phyloP scores from a whole-genome alignment of 2,888 invertebrate species.

The Heliothis peltigera region DNA sequence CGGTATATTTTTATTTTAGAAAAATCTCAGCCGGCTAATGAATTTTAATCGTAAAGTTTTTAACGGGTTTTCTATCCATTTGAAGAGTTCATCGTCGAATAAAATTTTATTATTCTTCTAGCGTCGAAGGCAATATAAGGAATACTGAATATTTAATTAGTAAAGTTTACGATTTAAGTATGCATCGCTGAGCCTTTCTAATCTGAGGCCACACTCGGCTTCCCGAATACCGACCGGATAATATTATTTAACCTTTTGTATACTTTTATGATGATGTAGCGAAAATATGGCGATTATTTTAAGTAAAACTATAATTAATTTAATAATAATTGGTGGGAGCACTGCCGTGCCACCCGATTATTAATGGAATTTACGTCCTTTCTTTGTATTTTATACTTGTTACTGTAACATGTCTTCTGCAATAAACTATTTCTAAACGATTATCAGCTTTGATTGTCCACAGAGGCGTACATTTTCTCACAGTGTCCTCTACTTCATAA shows the following conservation, averaged over 20 bases:
- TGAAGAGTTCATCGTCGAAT: constrained; percentile 17
- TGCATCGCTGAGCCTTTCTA: constrained; percentile 41
- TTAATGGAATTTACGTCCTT: too few species aligned
- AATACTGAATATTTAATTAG: constrained; percentile 57
- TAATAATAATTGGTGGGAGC: too few species aligned
- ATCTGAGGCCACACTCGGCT: constrained; percentile 21
- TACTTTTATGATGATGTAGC: constrained; percentile 17
- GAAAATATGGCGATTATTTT: not conserved
- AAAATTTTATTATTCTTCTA: constrained; percentile 50
- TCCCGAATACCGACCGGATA: constrained; percentile 10
- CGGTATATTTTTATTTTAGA: constrained; percentile 3
- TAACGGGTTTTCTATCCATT: constrained; percentile 14
- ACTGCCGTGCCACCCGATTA: too few species aligned
- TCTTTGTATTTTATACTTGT: too few species aligned
- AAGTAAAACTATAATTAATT: not conserved
- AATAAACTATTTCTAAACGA: constrained; percentile 3
- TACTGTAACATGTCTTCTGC: not conserved
- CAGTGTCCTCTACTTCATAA: constrained; percentile 30
- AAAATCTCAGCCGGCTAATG: not conserved
- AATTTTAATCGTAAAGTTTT: constrained; percentile 29
- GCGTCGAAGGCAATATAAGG: constrained; percentile 41
- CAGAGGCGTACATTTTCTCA: constrained; percentile 28
- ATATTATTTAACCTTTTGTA: constrained; percentile 9
- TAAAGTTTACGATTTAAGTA: constrained; percentile 51
- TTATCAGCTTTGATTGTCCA: constrained; percentile 10